Conservation (phyloP, 2,888 invertebrate species). For the Cepaea hortensis region DNA sequence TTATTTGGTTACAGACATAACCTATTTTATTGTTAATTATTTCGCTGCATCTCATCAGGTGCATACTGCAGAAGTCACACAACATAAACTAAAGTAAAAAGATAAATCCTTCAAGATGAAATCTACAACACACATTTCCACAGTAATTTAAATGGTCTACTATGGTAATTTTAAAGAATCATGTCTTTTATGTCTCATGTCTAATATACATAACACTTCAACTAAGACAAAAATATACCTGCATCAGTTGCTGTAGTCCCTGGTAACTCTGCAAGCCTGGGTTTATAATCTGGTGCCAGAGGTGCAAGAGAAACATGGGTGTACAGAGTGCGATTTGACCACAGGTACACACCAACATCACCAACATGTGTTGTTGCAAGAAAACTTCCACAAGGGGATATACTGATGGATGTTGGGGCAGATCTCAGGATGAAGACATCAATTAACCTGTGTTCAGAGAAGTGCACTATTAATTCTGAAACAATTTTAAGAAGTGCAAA, state of each 20-base stretch:
- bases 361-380: constrained; percentile 92
- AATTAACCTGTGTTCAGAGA: constrained; percentile 74
- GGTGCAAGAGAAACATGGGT: constrained; percentile 84
- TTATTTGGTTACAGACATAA: no score
- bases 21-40: no score
- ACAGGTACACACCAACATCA: constrained; percentile 92
- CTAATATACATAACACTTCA: no score
- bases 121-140: no score
- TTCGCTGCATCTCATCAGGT: no score
- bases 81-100: no score
- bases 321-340: constrained; percentile 93
- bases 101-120: no score
- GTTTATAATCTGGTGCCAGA: constrained; percentile 78
- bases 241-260: constrained; percentile 57
- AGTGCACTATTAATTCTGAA: not conserved
- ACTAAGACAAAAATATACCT: constrained; percentile 51
- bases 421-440: constrained; percentile 82
- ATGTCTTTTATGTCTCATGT: no score
- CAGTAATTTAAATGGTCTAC: no score
- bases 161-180: no score
- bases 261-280: constrained; percentile 71
- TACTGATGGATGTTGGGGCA: constrained; percentile 88
- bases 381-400: constrained; percentile 93
- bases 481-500: not conserved
- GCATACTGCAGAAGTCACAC: no score